phyloP scores from a whole-genome alignment of 2,797 vertebrate genomes.

The Miichthys miiuy region DNA sequence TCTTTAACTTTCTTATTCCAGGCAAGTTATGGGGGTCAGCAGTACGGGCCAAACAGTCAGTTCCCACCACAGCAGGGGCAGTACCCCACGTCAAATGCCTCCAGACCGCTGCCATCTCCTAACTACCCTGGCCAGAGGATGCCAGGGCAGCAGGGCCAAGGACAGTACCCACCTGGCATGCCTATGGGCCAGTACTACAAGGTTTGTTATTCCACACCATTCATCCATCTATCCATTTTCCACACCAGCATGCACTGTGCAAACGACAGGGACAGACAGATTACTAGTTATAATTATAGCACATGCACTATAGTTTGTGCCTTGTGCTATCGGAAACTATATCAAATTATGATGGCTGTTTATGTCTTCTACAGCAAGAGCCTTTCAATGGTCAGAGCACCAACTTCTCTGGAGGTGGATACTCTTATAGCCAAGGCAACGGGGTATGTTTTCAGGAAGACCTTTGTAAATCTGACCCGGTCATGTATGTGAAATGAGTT shows the following conservation, averaged over 20 bases:
- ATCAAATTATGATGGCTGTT: neutral
- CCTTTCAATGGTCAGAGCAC: conserved; percentile 92
- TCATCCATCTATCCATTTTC: conserved; percentile 16
- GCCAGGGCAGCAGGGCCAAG: conserved; percentile 93
- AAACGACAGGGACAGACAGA: neutral
- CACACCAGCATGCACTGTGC: conserved; percentile 1
- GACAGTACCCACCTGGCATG: conserved; percentile 95
- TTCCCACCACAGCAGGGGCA: conserved; percentile 97
- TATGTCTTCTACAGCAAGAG: conserved; percentile 85
- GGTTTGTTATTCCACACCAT: conserved; percentile 79
- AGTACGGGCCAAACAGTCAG: conserved; percentile 97
- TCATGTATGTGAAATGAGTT: conserved; percentile 25
- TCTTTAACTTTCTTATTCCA: conserved; percentile 62
- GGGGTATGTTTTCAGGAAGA: conserved; percentile 82
- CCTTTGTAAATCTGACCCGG: neutral
- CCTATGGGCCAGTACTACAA: conserved; percentile 99
- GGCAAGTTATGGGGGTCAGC: conserved; percentile 95
- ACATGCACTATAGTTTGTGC: neutral
- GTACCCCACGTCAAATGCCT: conserved; percentile 92
- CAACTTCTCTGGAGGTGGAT: conserved; percentile 91
- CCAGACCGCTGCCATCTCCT: conserved; percentile 94
- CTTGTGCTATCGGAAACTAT: neutral
- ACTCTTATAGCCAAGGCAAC: conserved; percentile 90
- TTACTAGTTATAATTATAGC: neutral
- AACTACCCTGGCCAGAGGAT: conserved; percentile 97